Conservation (phyloP, 2,113 vertebrate species). For the Arenaria interpres region DNA sequence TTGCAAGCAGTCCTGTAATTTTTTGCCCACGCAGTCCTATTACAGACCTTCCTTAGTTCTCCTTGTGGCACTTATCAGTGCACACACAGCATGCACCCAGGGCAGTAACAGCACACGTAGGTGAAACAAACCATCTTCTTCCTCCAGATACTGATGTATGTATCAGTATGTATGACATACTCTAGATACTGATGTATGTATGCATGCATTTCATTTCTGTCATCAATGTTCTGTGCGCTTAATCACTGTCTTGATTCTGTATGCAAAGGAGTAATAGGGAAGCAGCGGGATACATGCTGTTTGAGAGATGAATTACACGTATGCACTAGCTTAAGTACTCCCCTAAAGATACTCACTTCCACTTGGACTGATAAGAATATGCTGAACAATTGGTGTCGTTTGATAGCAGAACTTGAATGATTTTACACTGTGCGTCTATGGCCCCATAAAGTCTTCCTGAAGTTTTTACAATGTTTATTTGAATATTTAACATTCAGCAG, state of each 20-base stretch:
- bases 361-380: not conserved
- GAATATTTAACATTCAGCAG: constrained; percentile 53
- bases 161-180: not conserved
- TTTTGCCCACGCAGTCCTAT: not conserved
- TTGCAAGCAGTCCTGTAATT: not conserved
- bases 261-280: not conserved
- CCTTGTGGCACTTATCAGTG: not conserved
- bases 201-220: not conserved
- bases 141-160: too few species aligned
- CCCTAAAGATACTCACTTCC: not conserved
- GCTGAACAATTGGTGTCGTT: not conserved
- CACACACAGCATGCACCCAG: not conserved
- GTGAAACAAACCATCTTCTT: not conserved
- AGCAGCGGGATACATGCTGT: not conserved
- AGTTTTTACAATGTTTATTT: constrained; percentile 57
- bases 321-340: not conserved
- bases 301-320: not conserved
- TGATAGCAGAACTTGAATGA: constrained; percentile 1
- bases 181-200: too few species aligned
- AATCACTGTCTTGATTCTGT: not conserved
- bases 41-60: not conserved
- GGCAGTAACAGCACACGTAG: not conserved
- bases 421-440: not conserved
- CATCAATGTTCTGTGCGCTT: not conserved
- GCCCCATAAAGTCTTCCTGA: constrained; percentile 41